A percentile compares a stretch with the other conserved stretches of the same genome.
These are phyloP conservation scores for Scolanthus callimorphus DNA, from an alignment of 92 coral and sea anemone genomes.

Conservation along the genomic window DNA sequence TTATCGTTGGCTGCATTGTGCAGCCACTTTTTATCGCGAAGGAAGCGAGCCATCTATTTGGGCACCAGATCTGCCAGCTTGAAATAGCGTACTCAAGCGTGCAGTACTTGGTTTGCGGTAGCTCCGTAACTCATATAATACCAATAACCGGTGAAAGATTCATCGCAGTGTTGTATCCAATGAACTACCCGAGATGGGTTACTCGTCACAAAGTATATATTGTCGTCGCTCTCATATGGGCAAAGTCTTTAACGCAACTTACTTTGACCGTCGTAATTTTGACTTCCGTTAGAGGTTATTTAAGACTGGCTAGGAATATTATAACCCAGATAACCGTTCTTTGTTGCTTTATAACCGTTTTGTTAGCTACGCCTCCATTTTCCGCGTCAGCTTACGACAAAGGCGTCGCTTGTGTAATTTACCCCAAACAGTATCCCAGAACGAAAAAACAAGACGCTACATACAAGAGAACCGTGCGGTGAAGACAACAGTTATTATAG, in stretches of 20 bases:
- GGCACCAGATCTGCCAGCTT: background rate
- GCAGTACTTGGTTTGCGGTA: background rate
- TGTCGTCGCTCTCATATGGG: background rate
- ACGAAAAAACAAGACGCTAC: background rate
- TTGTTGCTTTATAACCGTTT: too few species aligned
- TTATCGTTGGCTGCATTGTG: background rate
- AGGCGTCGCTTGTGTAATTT: background rate
- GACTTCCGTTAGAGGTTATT: too few species aligned
- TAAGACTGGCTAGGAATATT: too few species aligned
- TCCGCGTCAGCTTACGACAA: background rate
- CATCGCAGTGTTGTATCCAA: background rate
- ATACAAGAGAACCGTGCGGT: background rate
- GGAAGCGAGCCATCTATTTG: background rate
- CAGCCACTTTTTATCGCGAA: slow-evolving; percentile 1
- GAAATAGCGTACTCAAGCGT: background rate
- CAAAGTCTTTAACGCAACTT: too few species aligned
- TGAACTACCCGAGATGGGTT: background rate
- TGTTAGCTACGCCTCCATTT: background rate
- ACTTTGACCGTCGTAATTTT: too few species aligned
- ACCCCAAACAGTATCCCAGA: background rate
- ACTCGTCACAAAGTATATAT: background rate
- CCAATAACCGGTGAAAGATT: background rate
- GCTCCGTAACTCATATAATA: background rate
- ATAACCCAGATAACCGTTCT: too few species aligned
- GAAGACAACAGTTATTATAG: background rate